These are phyloP conservation scores for Anser cygnoides DNA, from an alignment of 2,113 vertebrate species.

Conservation along the genomic window DNA sequence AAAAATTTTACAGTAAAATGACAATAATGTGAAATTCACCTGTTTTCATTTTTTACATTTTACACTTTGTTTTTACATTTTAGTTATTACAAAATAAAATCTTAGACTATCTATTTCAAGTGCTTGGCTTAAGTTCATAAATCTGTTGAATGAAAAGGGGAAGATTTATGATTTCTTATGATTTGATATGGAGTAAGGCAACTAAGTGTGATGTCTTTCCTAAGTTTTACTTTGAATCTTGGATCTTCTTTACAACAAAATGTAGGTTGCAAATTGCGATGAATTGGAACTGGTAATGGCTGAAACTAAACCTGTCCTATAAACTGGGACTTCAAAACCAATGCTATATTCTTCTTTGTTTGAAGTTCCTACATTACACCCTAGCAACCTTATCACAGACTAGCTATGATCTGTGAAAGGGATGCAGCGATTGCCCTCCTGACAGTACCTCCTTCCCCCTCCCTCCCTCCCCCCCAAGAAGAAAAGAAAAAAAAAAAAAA, in stretches of 20 bases:
- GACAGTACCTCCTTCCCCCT: too few relatives aligned
- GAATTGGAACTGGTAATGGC: background rate
- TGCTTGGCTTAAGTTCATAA: background rate
- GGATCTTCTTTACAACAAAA: background rate
- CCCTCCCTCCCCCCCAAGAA: background rate
- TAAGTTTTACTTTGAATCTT: conserved; percentile 11
- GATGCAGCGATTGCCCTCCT: background rate
- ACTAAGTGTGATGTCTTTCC: background rate
- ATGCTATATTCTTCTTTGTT: background rate
- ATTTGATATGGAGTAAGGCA: conserved; percentile 25
- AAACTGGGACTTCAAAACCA: background rate
- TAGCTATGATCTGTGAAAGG: background rate
- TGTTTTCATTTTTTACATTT: background rate
- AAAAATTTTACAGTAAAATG: background rate
- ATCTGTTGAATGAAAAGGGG: background rate
- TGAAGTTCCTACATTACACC: background rate
- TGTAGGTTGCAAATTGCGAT: background rate
- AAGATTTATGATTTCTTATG: conserved; percentile 14
- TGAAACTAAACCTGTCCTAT: background rate
- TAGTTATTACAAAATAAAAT: background rate
- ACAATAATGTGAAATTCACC: conserved; percentile 17
- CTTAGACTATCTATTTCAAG: background rate
- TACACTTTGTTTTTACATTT: background rate
- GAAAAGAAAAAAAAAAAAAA: background rate
- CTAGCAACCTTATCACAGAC: background rate